Conservation (phyloP, 2,113 vertebrate species). For the Cryptoleucopteryx plumbea region DNA sequence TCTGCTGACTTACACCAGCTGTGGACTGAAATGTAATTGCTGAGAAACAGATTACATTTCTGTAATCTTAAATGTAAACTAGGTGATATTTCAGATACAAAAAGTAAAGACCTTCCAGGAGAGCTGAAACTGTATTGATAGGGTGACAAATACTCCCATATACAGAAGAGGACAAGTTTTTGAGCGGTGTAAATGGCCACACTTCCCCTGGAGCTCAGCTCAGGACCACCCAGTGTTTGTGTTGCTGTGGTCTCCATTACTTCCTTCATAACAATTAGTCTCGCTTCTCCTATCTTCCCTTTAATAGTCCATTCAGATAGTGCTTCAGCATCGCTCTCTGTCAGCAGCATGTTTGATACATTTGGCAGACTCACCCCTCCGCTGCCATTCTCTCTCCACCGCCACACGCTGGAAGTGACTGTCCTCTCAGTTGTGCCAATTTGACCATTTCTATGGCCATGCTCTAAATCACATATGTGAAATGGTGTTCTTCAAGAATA, state of each 20-base stretch:
- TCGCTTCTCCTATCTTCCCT: background rate
- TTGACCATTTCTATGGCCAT: background rate
- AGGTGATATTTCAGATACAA: background rate
- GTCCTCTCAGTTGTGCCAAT: background rate
- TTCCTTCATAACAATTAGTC: background rate
- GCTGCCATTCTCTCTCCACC: background rate
- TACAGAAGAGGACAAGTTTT: background rate
- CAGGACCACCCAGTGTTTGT: background rate
- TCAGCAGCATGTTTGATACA: accelerated
- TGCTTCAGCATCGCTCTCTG: background rate
- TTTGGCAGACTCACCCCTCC: background rate
- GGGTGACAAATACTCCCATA: background rate
- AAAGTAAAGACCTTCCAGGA: background rate
- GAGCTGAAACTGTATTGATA: background rate
- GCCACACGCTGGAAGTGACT: accelerated
- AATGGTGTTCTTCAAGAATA: background rate
- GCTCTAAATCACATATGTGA: background rate
- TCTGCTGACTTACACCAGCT: constrained; percentile 15
- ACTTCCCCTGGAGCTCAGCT: background rate
- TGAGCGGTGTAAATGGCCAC: background rate
- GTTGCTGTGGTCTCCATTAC: background rate
- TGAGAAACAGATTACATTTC: background rate
- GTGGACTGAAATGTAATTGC: background rate
- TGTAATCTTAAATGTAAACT: background rate
- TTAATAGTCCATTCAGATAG: accelerated